Conservation (phyloP, 23 tunicate genomes). For the Ciona savignyi region DNA sequence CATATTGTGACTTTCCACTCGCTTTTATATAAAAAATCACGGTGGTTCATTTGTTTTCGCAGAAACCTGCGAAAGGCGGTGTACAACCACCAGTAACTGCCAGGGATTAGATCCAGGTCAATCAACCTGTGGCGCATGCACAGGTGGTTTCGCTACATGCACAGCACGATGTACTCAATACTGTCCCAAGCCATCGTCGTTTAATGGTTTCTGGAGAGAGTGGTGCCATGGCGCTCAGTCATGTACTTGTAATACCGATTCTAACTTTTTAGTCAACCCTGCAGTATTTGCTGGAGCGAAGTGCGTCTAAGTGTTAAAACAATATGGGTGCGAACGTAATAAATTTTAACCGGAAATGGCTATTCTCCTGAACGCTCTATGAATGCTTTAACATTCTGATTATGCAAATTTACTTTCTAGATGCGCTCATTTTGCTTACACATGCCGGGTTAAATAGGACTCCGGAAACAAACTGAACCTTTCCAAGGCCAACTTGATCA, state of each 20-base stretch:
- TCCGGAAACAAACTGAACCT: no score
- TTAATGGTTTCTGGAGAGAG: constrained; percentile 5
- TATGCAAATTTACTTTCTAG: no score
- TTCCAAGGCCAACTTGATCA: no score
- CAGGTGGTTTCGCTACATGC: not conserved
- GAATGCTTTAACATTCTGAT: no score
- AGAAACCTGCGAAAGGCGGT: constrained; percentile 6
- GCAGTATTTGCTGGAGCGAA: constrained; percentile 7
- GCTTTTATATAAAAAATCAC: no score
- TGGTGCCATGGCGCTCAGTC: not conserved
- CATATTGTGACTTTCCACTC: no score
- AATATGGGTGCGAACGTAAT: no score
- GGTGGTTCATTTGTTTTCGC: no score
- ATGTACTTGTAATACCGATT: constrained; percentile 4
- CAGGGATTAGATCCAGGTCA: not conserved
- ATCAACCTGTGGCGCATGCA: constrained; percentile 2
- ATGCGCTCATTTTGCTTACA: no score
- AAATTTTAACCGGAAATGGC: no score
- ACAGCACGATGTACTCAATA: constrained; percentile 8
- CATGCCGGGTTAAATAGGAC: no score
- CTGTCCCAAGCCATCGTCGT: not conserved
- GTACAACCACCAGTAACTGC: constrained; percentile 1
- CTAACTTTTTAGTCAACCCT: not conserved
- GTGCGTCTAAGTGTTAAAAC: constrained; percentile 10
- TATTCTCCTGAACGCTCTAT: no score